Percentiles rank a stretch among this genome's conserved stretches.
Evolutionary conservation across 2,113 vertebrate genomes (phyloP).

Genomic region (Deroptyus accipitrinus): DNA sequence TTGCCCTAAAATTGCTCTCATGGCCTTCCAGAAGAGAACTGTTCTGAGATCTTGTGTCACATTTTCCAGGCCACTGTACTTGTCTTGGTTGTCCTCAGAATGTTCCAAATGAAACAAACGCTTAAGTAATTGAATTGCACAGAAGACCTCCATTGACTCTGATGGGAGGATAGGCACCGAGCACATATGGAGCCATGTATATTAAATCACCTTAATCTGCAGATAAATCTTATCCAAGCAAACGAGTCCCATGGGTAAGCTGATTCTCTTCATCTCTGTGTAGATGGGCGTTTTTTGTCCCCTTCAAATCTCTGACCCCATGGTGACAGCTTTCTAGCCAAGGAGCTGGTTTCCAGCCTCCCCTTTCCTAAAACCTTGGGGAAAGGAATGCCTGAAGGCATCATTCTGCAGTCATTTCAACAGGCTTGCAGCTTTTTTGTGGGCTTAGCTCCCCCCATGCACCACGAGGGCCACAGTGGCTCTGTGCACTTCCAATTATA

Average conservation of each 20-base stretch:
- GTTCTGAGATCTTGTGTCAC: not conserved
- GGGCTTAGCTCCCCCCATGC: not conserved
- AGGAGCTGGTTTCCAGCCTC: not conserved
- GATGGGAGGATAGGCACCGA: not conserved
- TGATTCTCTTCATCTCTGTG: not conserved
- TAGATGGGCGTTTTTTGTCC: not conserved
- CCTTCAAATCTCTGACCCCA: not conserved
- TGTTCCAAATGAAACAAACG: not conserved
- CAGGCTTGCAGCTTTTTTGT: not conserved
- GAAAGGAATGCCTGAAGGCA: not conserved
- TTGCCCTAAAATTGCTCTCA: not conserved
- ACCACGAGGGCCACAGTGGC: not conserved
- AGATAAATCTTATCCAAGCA: not conserved
- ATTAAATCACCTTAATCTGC: not conserved
- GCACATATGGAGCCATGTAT: not conserved
- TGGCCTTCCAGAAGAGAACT: not conserved
- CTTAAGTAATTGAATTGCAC: not conserved
- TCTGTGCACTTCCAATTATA: not conserved
- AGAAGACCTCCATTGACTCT: not conserved
- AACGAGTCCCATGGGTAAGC: not conserved
- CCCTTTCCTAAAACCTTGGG: not conserved
- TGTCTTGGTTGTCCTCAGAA: not conserved
- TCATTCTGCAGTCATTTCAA: not conserved
- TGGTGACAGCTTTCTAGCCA: not conserved
- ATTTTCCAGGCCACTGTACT: not conserved